Evolutionary conservation across 2,888 invertebrate genomes (phyloP), one percentile per base, ranked within the genome.

Genomic region (Xiphydria camelus): DNA sequence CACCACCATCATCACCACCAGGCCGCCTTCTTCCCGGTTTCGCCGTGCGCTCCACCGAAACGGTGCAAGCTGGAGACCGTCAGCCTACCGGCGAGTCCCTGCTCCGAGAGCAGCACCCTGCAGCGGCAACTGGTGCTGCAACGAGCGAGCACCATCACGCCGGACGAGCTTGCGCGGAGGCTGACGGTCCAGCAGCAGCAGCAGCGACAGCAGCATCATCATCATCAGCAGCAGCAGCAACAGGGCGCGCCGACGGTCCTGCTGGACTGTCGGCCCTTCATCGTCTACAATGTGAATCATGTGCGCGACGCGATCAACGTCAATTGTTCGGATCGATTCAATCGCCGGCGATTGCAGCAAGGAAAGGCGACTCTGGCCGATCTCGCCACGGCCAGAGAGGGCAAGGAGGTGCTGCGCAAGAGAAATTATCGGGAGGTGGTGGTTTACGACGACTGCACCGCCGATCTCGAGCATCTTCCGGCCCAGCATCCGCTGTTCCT

Each of bases 271-370:
- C 79, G 87, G 33, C 82, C 87, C 2, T 87, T 87, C 70, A 81
- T 87, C 54, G 81, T 84, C 45, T 87, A 83, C 77, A 87, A 87
- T 69, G 79, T 82, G 53, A 82, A 82, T 66, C 88, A 88, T 73
- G 82, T 88, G 52, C 77, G 79, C 45, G 86, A 85, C 25, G 83
- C 85, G 17, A 81, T 85, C 62, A 88, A 88, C 73, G 81, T 88
- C 50, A 86, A 86, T 70, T 87, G 87, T 66, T 81, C 84, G 22
- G 87, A 87, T 68, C 78, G 86, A 34, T 84, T 86, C 70, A 86
- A 85, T 67, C 78, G 85, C 46, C 78, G 83, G 53, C 76, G 87
- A 19, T 75, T 88, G 51, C 84, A 85, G 64, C 81, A 83, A 62
- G 85, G 86, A 7, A 84, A 84, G 61, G 84, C 84, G 6, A 80